phyloP scores from a whole-genome alignment of 2,113 vertebrate genomes.

The Suricata suricatta region DNA sequence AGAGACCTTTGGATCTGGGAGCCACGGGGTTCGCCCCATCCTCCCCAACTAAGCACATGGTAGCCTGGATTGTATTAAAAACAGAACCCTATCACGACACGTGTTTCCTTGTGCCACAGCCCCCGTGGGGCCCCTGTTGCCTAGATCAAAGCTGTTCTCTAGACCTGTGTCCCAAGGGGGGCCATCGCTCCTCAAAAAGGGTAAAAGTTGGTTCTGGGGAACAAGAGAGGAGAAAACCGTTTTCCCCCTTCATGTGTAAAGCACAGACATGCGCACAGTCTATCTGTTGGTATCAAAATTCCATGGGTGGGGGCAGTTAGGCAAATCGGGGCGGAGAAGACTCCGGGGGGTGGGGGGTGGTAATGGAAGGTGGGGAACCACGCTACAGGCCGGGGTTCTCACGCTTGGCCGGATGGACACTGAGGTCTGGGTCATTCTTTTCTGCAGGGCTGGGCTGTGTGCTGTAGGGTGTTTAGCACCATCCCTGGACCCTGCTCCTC shows the following conservation, averaged over 20 bases:
- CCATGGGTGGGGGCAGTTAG: neutral
- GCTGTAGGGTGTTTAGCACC: fast-evolving
- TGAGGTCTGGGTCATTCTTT: fast-evolving
- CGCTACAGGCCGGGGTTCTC: no score
- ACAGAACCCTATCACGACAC: fast-evolving
- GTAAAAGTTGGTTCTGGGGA: neutral
- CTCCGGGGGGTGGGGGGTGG: neutral
- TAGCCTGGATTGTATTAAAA: neutral
- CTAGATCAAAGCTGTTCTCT: neutral
- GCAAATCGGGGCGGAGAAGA: neutral
- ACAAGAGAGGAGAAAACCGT: neutral
- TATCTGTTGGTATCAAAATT: neutral
- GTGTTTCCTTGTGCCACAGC: neutral
- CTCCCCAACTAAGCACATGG: neutral
- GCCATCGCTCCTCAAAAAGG: fast-evolving
- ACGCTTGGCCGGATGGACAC: fast-evolving
- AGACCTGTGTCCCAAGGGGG: fast-evolving
- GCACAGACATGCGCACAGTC: fast-evolving
- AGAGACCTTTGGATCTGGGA: neutral
- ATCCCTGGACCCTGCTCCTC: neutral
- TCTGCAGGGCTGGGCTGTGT: neutral
- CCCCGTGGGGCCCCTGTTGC: fast-evolving
- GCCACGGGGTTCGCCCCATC: fast-evolving
- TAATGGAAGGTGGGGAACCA: neutral
- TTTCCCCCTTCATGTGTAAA: neutral